Conservation (phyloP, 2,113 vertebrate species). For the Lepus timidus region DNA sequence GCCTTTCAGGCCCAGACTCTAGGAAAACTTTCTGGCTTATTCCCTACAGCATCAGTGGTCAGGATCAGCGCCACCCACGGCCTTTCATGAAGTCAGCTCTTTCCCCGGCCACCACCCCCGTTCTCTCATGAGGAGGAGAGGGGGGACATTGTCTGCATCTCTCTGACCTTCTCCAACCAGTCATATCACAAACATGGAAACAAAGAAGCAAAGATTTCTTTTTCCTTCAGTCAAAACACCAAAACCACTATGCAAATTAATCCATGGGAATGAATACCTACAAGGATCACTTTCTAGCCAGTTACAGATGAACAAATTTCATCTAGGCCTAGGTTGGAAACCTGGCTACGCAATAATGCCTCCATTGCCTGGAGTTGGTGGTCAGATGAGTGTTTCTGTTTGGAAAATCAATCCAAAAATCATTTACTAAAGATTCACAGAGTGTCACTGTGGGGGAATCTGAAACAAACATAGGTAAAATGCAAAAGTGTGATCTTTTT, state of each 20-base stretch:
- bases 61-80: background rate
- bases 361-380: background rate
- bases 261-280: background rate
- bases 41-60: background rate
- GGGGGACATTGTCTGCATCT: background rate
- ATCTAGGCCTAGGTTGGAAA: background rate
- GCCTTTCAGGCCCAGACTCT: no score
- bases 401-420: background rate
- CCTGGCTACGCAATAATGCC: background rate
- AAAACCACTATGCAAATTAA: background rate
- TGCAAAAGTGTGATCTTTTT: background rate
- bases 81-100: background rate
- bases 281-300: background rate
- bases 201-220: background rate
- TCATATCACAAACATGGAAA: background rate
- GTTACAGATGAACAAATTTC: background rate
- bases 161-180: background rate
- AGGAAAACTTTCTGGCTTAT: background rate
- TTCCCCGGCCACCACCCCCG: background rate
- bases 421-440: conserved; percentile 1
- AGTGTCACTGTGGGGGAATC: background rate
- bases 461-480: conserved; percentile 21
- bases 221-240: background rate
- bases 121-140: background rate
- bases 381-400: background rate